These are phyloP conservation scores for Sminthurides bifidus DNA, from an alignment of 1,140 invertebrate genomes.

Conservation along the genomic window DNA sequence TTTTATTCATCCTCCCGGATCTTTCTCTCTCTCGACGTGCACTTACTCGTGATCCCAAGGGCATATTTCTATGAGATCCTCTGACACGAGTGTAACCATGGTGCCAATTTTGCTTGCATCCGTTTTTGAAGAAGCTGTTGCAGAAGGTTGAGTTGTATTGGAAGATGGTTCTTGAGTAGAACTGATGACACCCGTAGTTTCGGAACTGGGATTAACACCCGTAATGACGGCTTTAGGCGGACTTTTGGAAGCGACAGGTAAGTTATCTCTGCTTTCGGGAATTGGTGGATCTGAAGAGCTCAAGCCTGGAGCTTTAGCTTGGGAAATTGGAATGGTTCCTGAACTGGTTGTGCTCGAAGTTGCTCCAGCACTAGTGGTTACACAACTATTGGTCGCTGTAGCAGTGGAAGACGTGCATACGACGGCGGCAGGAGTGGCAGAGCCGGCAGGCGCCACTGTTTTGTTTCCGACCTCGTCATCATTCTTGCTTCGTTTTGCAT, in stretches of 20 bases:
- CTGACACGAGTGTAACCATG: conserved; percentile 5
- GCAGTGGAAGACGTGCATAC: neutral
- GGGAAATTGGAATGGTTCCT: neutral
- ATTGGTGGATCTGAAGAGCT: neutral
- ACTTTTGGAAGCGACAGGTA: conserved; percentile 2
- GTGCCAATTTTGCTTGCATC: conserved; percentile 8
- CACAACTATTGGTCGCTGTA: conserved; percentile 2
- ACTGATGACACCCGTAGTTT: neutral
- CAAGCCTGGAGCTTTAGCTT: neutral
- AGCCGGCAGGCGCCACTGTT: neutral
- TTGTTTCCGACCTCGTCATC: conserved; percentile 1
- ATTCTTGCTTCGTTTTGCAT: conserved; percentile 14
- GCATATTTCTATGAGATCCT: conserved; percentile 19
- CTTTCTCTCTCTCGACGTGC: conserved; percentile 51
- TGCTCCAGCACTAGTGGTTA: neutral
- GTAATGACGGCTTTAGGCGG: neutral
- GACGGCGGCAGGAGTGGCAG: neutral
- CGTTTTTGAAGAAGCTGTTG: neutral
- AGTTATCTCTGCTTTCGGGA: neutral
- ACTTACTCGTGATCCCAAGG: conserved; percentile 32
- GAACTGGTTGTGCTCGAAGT: neutral
- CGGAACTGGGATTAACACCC: neutral
- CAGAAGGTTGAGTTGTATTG: neutral
- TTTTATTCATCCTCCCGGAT: conserved; percentile 61
- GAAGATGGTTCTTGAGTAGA: neutral